Evolutionary conservation across 2,113 vertebrate genomes (phyloP).

Genomic region (Casuarius casuarius): DNA sequence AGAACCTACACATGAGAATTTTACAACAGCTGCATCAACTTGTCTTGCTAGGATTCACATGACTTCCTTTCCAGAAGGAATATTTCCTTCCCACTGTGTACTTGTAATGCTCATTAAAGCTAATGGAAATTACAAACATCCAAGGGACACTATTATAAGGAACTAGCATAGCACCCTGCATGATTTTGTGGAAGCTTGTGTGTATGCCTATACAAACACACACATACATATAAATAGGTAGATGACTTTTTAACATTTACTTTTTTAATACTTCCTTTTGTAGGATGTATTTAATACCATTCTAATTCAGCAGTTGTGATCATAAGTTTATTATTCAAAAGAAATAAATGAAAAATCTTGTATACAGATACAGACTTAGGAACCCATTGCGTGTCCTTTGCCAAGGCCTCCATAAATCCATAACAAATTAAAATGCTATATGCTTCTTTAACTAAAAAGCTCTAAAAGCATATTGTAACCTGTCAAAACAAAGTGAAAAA

Average conservation of each 20-base stretch:
- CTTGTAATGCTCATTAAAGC: neutral
- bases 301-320: no score
- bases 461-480: neutral
- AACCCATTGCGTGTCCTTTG: neutral
- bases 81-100: neutral
- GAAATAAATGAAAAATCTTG: neutral
- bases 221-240: neutral
- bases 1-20: neutral
- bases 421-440: neutral
- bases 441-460: neutral
- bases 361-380: neutral
- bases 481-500: constrained; percentile 55
- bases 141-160: neutral
- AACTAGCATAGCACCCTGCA: neutral
- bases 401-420: neutral
- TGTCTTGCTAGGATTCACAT: constrained; percentile 20
- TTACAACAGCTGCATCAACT: neutral
- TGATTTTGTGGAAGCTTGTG: neutral
- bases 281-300: neutral
- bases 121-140: neutral
- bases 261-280: neutral
- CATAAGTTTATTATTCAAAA: neutral
- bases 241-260: neutral
- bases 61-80: constrained; percentile 10
- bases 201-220: neutral